These are phyloP conservation scores for Bombus pascuorum DNA, from an alignment of 1,140 invertebrate species.

Conservation along the genomic window DNA sequence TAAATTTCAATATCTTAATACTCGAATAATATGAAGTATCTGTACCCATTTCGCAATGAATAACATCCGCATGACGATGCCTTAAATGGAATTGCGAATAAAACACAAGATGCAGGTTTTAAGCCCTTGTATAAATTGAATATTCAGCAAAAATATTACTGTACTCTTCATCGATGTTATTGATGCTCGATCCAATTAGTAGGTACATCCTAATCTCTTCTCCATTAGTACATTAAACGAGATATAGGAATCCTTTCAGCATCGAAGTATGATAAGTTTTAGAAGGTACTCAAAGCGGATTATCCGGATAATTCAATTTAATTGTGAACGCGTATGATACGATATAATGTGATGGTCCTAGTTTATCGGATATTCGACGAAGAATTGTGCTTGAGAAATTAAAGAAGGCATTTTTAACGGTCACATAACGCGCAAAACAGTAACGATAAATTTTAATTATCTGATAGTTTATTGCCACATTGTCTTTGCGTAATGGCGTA, in stretches of 20 bases:
- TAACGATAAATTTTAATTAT: conserved; percentile 14
- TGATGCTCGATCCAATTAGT: background rate
- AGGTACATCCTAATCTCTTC: background rate
- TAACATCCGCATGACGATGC: too few species aligned
- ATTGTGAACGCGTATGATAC: background rate
- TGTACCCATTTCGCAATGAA: too few species aligned
- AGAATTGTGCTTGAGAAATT: background rate
- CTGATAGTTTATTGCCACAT: conserved; percentile 23
- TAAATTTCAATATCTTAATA: too few species aligned
- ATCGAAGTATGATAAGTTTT: background rate
- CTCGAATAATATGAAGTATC: too few species aligned
- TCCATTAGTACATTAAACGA: background rate
- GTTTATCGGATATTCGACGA: conserved; percentile 1
- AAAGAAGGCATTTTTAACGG: background rate
- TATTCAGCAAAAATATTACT: too few species aligned
- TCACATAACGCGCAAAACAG: background rate
- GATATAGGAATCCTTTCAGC: background rate
- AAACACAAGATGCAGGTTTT: too few species aligned
- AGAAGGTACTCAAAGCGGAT: background rate
- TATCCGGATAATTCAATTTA: background rate
- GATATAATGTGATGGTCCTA: background rate
- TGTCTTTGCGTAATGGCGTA: background rate
- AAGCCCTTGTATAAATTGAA: too few species aligned
- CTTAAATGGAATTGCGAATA: too few species aligned
- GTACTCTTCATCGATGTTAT: too few species aligned